These are phyloP conservation scores for Brachyopa scutellaris DNA, from an alignment of 2,888 invertebrate genomes.

Conservation along the genomic window DNA sequence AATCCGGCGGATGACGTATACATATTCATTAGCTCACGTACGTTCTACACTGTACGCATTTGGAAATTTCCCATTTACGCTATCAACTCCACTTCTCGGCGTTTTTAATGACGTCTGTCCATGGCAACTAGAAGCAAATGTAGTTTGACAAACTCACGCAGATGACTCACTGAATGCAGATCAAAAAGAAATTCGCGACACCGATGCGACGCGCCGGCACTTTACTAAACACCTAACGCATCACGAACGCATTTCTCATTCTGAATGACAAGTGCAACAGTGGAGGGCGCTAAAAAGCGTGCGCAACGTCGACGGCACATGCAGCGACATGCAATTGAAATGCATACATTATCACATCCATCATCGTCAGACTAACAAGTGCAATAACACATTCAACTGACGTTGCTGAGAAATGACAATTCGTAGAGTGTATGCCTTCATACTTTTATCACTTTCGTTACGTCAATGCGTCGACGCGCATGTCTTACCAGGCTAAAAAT, in stretches of 20 bases:
- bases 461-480: constrained; percentile 64
- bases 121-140: no score
- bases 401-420: constrained; percentile 65
- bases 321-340: constrained; percentile 64
- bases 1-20: constrained; percentile 48
- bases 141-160: not conserved
- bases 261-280: constrained; percentile 60
- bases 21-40: constrained; percentile 43
- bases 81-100: not conserved
- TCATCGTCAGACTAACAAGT: constrained; percentile 69
- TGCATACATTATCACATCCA: constrained; percentile 65
- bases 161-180: constrained; percentile 64
- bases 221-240: constrained; percentile 22
- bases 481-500: constrained; percentile 48
- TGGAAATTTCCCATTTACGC: constrained; percentile 45
- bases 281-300: constrained; percentile 66
- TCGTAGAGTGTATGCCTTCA: not conserved
- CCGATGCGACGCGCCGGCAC: not conserved
- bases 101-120: constrained; percentile 58
- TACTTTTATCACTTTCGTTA: constrained; percentile 52
- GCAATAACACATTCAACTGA: constrained; percentile 62
- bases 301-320: constrained; percentile 24
- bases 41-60: constrained; percentile 30
- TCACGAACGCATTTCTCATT: constrained; percentile 66
- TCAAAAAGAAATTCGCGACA: constrained; percentile 48